Percentiles rank a stretch among this genome's conserved stretches.
These are phyloP conservation scores for Sebastes hubbsi DNA, from an alignment of 2,797 vertebrate species.

Conservation along the genomic window DNA sequence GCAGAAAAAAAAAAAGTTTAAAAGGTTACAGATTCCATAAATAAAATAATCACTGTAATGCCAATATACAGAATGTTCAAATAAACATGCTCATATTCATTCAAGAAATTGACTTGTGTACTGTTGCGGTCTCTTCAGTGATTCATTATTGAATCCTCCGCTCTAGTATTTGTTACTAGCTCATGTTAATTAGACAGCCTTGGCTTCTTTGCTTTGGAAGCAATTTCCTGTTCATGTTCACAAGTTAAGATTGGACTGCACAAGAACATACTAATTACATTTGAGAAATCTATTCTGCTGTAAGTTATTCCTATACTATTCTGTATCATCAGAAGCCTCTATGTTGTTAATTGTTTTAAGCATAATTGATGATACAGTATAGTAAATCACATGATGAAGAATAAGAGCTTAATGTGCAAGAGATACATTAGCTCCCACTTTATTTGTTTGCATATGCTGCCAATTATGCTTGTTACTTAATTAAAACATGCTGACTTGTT, in stretches of 20 bases:
- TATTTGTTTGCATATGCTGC: neutral
- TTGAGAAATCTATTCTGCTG: conserved; percentile 28
- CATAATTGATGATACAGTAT: conserved; percentile 27
- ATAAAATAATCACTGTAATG: neutral
- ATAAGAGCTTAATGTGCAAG: neutral
- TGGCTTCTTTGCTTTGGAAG: conserved; percentile 17
- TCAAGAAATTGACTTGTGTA: conserved; percentile 5
- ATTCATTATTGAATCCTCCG: conserved; percentile 17
- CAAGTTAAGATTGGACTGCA: conserved; percentile 38
- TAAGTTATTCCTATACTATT: conserved; percentile 3
- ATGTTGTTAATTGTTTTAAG: conserved; percentile 17
- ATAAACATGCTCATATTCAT: neutral
- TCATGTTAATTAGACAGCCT: conserved; percentile 28
- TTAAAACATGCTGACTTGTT: conserved; percentile 5
- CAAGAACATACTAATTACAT: conserved; percentile 34
- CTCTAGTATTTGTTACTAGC: conserved; percentile 8
- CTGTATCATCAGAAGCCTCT: neutral
- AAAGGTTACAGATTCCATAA: neutral
- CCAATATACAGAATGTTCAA: neutral
- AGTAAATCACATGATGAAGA: conserved; percentile 1
- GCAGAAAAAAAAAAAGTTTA: neutral
- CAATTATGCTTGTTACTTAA: neutral
- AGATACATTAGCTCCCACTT: neutral
- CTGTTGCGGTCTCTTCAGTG: neutral
- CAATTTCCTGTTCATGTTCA: conserved; percentile 52